phyloP scores from a whole-genome alignment of 2,888 invertebrate species.

The Sisyra terminalis region DNA sequence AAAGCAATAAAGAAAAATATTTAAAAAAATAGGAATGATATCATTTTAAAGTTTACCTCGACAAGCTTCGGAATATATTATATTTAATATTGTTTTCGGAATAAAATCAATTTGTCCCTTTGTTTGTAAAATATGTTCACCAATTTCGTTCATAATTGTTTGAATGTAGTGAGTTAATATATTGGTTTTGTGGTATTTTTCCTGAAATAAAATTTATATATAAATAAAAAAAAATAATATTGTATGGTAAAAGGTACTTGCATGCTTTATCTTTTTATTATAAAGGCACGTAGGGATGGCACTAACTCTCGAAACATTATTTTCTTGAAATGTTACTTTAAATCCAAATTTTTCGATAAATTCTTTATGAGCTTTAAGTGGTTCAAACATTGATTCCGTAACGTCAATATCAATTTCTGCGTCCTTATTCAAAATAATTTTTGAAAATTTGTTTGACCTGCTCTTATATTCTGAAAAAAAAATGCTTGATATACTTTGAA shows the following conservation, averaged over 20 bases:
- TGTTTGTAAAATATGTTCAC: conserved; percentile 32
- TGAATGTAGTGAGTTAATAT: conserved; percentile 29
- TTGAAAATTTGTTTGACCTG: conserved; percentile 11
- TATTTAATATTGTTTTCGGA: conserved; percentile 28
- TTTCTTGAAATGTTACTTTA: conserved; percentile 26
- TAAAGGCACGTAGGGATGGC: conserved; percentile 46
- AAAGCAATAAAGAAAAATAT: conserved; percentile 7
- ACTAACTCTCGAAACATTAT: conserved; percentile 28
- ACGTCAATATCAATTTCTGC: conserved; percentile 15
- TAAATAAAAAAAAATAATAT: not conserved
- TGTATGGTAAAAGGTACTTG: conserved; percentile 19
- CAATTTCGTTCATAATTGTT: conserved; percentile 39
- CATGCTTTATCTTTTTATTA: conserved; percentile 35
- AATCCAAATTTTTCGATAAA: conserved; percentile 43
- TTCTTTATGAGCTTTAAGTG: conserved; percentile 33
- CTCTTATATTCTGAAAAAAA: conserved; percentile 4
- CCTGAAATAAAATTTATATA: conserved; percentile 1
- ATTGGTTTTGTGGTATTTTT: conserved; percentile 20
- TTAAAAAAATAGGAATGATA: not conserved
- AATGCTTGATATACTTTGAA: not conserved
- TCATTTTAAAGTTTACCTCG: conserved; percentile 29
- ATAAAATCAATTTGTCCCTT: conserved; percentile 23
- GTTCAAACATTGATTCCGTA: conserved; percentile 30
- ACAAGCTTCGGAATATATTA: conserved; percentile 47
- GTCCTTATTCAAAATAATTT: conserved; percentile 11